Evolutionary conservation across 2,113 vertebrate species (phyloP), one percentile per base, ranked within the genome.

Genomic region (Lagenorhynchus albirostris): DNA sequence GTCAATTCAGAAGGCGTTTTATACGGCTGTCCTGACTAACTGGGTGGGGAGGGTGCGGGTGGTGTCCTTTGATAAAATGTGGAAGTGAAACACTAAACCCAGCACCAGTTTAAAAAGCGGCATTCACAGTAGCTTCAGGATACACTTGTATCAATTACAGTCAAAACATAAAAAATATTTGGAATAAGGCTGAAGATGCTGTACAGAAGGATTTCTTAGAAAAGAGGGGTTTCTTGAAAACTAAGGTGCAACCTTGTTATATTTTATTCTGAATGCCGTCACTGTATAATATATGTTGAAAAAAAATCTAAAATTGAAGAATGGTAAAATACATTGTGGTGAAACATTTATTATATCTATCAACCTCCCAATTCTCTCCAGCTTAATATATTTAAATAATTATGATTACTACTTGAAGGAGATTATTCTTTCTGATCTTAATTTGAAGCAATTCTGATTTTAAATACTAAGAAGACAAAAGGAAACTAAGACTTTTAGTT

Each of bases 21-120:
- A 20, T 38, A 76, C 55, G 62, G 4, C 31, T 62, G 1, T 83
- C 15, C 7, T 55, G 38, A 76, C 12, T 21, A 38, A 60, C 47
- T 29, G 86, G 74, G 41, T 68, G 53, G 81, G n/a, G 23, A 50
- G 11, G 3, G 15, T 67, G 26, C 63, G 25, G 31, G 55, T 76
- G 68, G 79, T 83, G 63, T 65, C 36, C 55, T 96, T 91, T 77
- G 89, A 58, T 92, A 91, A 94, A 88, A 95, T 83, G 58, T 92
- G 73, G 9, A 91, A 89, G 41, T 81, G 76, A 77, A 94, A 95
- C 93, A 41, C 41, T 70, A 82, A 87, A 86, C 58, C 36, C 36
- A 71, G 81, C 58, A 88, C 31, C 38, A 50, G 3, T 55, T 81
- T 81, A 41, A 60, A 74, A 94, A 74, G 36, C 18, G 58, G 38